Evolutionary conservation across 2,113 vertebrate genomes (phyloP).

Genomic region (Serilophus lunatus): DNA sequence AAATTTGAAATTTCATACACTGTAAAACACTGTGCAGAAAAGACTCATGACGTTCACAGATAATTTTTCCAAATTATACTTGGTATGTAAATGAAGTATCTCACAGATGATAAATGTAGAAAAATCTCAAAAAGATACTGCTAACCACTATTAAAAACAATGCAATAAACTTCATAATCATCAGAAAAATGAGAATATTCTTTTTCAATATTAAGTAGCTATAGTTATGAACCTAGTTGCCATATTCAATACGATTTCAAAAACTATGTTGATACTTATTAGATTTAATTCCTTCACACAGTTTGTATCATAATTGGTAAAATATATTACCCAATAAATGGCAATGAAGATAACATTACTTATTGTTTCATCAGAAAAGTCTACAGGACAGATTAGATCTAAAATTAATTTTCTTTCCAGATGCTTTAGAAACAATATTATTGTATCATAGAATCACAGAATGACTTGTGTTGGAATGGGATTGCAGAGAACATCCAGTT

Average conservation of each 20-base stretch:
- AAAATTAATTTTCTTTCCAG: neutral
- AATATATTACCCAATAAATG: neutral
- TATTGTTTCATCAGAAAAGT: neutral
- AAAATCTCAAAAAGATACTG: neutral
- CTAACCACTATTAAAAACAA: neutral
- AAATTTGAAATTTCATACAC: neutral
- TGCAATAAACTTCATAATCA: neutral
- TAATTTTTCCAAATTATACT: neutral
- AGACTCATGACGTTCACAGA: neutral
- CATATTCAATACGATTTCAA: neutral
- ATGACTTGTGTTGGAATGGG: neutral
- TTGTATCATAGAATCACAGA: neutral
- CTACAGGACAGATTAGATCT: neutral
- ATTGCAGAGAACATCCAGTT: neutral
- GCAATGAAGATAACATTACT: neutral
- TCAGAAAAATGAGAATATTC: neutral
- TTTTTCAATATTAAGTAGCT: neutral
- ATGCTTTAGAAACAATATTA: neutral
- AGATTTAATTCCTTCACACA: neutral
- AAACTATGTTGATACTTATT: neutral
- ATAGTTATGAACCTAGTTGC: neutral
- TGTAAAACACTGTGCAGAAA: neutral
- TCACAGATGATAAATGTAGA: neutral
- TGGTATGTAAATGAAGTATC: neutral
- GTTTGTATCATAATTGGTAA: neutral